Evolutionary conservation across 1,140 invertebrate species (phyloP).

Genomic region (Bombyx mandarina): DNA sequence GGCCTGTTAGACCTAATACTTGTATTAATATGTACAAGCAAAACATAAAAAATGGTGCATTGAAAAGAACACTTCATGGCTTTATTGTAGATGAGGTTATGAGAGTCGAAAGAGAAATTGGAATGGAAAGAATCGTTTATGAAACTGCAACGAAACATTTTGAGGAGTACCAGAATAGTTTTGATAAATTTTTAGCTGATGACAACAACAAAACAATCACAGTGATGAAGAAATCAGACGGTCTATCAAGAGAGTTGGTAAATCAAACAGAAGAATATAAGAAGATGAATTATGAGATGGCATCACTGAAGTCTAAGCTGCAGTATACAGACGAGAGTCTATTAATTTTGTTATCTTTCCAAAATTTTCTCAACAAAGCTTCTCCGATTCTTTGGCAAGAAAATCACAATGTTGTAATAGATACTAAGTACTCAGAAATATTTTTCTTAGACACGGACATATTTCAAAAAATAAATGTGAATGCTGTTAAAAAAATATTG

Average conservation of each 20-base stretch:
- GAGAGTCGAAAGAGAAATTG: slow-evolving; percentile 73
- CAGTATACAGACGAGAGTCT: slow-evolving; percentile 76
- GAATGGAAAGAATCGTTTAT: slow-evolving; percentile 71
- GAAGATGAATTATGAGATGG: slow-evolving; percentile 60
- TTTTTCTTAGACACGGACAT: slow-evolving; percentile 42
- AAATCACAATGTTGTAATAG: slow-evolving; percentile 42
- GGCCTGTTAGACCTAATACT: slow-evolving; percentile 68
- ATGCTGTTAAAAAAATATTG: slow-evolving; percentile 59
- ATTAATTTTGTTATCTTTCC: slow-evolving; percentile 74
- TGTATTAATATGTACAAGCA: slow-evolving; percentile 71
- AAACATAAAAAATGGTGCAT: slow-evolving; percentile 70
- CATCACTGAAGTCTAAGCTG: slow-evolving; percentile 71
- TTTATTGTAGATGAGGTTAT: slow-evolving; percentile 74
- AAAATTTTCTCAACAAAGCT: slow-evolving; percentile 74
- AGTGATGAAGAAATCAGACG: slow-evolving; percentile 69
- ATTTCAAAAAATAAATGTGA: slow-evolving; percentile 34
- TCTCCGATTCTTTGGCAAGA: slow-evolving; percentile 71
- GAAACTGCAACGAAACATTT: slow-evolving; percentile 71
- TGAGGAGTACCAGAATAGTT: slow-evolving; percentile 70
- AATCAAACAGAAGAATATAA: slow-evolving; percentile 69
- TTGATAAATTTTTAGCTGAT: slow-evolving; percentile 75
- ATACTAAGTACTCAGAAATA: slow-evolving; percentile 31
- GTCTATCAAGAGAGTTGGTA: slow-evolving; percentile 59
- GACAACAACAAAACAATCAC: slow-evolving; percentile 75
- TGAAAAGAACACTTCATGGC: slow-evolving; percentile 71